phyloP scores from a whole-genome alignment of 1,140 invertebrate genomes.

The Cotesia typhae region DNA sequence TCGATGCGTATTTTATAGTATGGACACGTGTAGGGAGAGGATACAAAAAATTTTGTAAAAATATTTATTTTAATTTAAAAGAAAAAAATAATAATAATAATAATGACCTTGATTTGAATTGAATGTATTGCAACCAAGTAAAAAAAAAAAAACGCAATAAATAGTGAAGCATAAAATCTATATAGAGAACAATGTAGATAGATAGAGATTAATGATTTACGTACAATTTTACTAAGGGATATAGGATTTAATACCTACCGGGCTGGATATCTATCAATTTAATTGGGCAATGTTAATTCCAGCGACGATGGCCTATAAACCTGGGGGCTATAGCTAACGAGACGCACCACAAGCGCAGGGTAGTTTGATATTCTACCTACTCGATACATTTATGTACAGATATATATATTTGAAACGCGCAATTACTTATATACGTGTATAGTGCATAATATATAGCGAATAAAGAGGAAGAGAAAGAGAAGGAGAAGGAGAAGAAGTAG shows the following conservation, averaged over 20 bases:
- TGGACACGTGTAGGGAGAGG: too few species aligned
- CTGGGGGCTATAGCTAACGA: conserved; percentile 61
- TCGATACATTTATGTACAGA: conserved; percentile 34
- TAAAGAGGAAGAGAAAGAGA: conserved; percentile 29
- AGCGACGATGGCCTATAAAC: conserved; percentile 67
- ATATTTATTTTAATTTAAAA: neutral
- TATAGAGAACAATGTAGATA: conserved; percentile 15
- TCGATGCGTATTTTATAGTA: too few species aligned
- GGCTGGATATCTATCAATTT: conserved; percentile 65
- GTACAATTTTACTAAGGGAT: conserved; percentile 52
- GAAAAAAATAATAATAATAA: neutral
- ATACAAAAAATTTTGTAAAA: too few species aligned
- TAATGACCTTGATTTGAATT: too few species aligned
- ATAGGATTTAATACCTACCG: conserved; percentile 58
- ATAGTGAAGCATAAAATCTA: too few species aligned
- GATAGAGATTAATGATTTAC: conserved; percentile 55
- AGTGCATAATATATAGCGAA: conserved; percentile 59
- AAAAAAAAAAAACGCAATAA: too few species aligned
- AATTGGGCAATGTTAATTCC: conserved; percentile 67
- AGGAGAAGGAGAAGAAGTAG: too few species aligned
- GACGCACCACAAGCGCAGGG: conserved; percentile 56
- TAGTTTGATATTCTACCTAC: conserved; percentile 55
- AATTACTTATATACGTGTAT: conserved; percentile 39
- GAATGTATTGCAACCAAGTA: too few species aligned
- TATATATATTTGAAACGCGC: conserved; percentile 16